Conservation (phyloP, 1,140 invertebrate species). For the Vollenhovia emeryi region DNA sequence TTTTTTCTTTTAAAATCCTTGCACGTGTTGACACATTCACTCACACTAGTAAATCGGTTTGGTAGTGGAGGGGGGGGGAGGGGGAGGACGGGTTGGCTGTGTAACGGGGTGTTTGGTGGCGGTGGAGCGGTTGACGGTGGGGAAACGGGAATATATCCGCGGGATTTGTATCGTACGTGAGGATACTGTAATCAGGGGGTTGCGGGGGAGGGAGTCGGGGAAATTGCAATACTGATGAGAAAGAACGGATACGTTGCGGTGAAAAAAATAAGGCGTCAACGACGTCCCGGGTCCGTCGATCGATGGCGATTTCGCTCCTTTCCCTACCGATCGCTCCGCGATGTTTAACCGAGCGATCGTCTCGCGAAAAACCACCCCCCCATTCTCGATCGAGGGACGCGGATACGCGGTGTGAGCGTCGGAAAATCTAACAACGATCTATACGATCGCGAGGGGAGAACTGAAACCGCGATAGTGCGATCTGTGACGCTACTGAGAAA, state of each 20-base stretch:
- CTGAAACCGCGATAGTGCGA: constrained; percentile 58
- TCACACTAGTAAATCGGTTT: constrained; percentile 82
- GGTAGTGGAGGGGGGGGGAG: constrained; percentile 65
- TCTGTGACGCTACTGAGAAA: constrained; percentile 49
- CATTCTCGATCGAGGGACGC: constrained; percentile 58
- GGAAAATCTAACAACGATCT: constrained; percentile 60
- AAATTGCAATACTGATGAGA: constrained; percentile 62
- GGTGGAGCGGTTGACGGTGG: background rate
- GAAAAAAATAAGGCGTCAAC: constrained; percentile 62
- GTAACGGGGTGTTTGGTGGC: constrained; percentile 9
- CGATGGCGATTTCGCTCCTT: constrained; percentile 17
- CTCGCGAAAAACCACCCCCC: constrained; percentile 4
- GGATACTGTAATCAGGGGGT: constrained; percentile 51
- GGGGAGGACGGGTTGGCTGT: constrained; percentile 47
- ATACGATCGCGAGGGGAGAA: constrained; percentile 64
- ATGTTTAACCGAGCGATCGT: background rate
- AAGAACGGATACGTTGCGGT: constrained; percentile 65
- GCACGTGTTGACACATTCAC: constrained; percentile 81
- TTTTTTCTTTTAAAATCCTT: constrained; percentile 70
- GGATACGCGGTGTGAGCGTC: constrained; percentile 58
- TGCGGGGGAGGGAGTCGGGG: constrained; percentile 25
- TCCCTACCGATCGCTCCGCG: background rate
- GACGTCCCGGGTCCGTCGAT: constrained; percentile 50
- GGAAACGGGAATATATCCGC: constrained; percentile 47
- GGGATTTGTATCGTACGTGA: constrained; percentile 42